A percentile compares a stretch with the other conserved stretches of the same genome.
Evolutionary conservation across 2,113 vertebrate genomes (phyloP).

Genomic region (Phalacrocorax aristotelis): DNA sequence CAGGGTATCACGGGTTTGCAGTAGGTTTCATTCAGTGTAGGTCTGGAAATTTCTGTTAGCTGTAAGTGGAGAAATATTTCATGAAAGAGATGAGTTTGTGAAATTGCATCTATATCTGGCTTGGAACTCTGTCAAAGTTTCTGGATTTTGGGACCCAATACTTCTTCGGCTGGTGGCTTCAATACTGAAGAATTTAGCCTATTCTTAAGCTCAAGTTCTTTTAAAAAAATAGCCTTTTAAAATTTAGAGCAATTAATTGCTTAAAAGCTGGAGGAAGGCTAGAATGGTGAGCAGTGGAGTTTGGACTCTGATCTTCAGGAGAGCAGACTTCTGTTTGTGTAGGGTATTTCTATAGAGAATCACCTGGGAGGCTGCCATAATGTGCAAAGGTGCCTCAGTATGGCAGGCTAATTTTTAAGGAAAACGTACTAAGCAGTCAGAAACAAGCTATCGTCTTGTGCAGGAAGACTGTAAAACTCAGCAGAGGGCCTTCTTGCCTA

Average conservation of each 20-base stretch:
- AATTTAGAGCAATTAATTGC: neutral
- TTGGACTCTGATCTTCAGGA: neutral
- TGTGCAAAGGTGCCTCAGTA: neutral
- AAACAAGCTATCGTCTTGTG: neutral
- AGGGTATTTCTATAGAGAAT: neutral
- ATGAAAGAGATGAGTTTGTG: neutral
- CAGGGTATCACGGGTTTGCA: neutral
- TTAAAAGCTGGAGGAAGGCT: neutral
- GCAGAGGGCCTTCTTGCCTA: neutral
- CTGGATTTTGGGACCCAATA: neutral
- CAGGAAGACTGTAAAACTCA: neutral
- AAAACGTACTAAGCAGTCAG: neutral
- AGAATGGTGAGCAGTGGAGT: neutral
- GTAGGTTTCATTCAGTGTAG: neutral
- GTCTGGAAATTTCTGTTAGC: neutral
- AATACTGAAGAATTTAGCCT: neutral
- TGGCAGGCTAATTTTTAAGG: neutral
- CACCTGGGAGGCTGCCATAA: neutral
- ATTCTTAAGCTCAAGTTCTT: neutral
- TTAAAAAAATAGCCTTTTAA: neutral
- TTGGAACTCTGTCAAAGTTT: neutral
- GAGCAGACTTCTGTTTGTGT: neutral
- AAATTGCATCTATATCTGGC: neutral
- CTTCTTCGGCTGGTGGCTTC: neutral
- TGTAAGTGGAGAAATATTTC: neutral